Percentiles rank a stretch among this genome's conserved stretches.
Conservation (phyloP, 1,140 invertebrate genomes). For the Druon quercuslanigerum region DNA sequence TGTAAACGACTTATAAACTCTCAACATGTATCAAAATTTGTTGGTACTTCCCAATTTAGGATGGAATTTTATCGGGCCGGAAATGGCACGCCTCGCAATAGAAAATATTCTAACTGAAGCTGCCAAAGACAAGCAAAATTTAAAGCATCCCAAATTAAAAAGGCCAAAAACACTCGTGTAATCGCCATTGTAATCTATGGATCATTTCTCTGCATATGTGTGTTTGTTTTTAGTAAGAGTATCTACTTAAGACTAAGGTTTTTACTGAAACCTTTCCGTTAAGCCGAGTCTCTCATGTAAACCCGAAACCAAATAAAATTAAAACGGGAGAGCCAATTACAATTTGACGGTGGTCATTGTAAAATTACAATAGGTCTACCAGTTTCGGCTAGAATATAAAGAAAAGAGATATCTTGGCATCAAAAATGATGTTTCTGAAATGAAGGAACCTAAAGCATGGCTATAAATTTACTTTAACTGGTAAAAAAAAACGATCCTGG, state of each 20-base stretch:
- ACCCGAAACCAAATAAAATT: background rate
- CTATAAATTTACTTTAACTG: conserved; percentile 11
- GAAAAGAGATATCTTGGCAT: background rate
- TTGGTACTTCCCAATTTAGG: too few species aligned
- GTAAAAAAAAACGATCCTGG: background rate
- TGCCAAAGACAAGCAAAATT: background rate
- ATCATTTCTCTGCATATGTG: background rate
- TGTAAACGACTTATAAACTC: too few species aligned
- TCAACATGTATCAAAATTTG: too few species aligned
- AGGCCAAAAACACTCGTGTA: background rate
- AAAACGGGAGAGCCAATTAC: background rate
- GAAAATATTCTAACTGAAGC: too few species aligned
- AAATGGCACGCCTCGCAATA: too few species aligned
- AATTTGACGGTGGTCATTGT: conserved; percentile 5
- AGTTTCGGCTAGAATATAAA: background rate
- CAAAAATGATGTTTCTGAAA: background rate
- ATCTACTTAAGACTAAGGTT: conserved; percentile 15
- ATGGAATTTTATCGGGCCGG: too few species aligned
- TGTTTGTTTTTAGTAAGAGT: conserved; percentile 22
- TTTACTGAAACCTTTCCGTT: background rate
- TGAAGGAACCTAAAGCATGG: background rate
- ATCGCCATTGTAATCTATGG: background rate
- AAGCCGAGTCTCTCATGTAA: too few species aligned
- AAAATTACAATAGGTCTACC: background rate
- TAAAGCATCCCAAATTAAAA: background rate